A percentile compares a stretch with the other conserved stretches of the same genome.
These are phyloP conservation scores for Melangyna quadrimaculata DNA, from an alignment of 2,888 invertebrate genomes.

Conservation along the genomic window DNA sequence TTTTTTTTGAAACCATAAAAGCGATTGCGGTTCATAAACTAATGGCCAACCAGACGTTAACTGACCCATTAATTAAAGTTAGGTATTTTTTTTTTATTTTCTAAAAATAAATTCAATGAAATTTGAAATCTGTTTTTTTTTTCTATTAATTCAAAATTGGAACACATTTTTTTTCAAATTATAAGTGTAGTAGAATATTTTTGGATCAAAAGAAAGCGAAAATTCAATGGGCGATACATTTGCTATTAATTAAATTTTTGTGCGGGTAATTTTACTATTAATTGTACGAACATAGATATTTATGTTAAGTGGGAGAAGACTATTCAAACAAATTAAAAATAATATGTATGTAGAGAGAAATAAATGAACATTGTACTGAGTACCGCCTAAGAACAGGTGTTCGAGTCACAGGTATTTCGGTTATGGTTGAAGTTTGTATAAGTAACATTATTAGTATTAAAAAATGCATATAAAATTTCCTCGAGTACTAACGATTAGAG, in stretches of 20 bases:
- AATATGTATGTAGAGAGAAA: too few relatives aligned
- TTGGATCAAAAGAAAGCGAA: conserved; percentile 12
- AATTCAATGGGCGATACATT: conserved; percentile 7
- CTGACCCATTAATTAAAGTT: conserved; percentile 4
- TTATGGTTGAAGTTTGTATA: too few relatives aligned
- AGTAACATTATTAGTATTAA: too few relatives aligned
- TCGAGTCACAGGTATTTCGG: too few relatives aligned
- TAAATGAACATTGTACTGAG: too few relatives aligned
- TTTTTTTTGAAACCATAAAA: conserved; percentile 1
- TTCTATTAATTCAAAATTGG: not conserved
- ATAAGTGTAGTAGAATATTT: not conserved
- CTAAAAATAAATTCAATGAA: not conserved
- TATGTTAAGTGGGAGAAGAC: not conserved
- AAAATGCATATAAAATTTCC: too few relatives aligned
- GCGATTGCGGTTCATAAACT: conserved; percentile 20
- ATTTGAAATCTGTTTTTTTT: not conserved
- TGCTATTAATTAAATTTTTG: conserved; percentile 1
- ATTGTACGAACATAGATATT: not conserved
- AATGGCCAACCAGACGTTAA: conserved; percentile 2
- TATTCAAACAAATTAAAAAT: not conserved
- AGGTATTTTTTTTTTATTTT: not conserved
- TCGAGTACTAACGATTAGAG: too few relatives aligned
- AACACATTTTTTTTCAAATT: not conserved
- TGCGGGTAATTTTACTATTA: not conserved
- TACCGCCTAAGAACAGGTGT: too few relatives aligned